phyloP scores from a whole-genome alignment of 2,113 vertebrate species.

The Scalopus aquaticus region DNA sequence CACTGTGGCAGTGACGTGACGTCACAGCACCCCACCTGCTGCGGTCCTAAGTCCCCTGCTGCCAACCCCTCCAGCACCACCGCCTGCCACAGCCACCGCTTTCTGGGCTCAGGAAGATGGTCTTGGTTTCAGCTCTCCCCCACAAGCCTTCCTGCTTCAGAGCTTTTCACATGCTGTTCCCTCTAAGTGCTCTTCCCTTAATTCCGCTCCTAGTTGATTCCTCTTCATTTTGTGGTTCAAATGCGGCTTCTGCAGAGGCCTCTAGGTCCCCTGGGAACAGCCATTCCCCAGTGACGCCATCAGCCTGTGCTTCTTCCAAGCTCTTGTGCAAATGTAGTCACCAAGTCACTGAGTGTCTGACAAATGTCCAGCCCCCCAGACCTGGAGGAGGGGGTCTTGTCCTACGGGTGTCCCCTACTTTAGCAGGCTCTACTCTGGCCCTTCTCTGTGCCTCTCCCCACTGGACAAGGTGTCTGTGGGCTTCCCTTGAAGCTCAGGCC shows the following conservation, averaged over 20 bases:
- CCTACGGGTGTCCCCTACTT: background rate
- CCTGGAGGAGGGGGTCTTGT: background rate
- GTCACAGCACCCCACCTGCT: background rate
- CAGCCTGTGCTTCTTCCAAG: background rate
- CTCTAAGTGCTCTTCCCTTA: background rate
- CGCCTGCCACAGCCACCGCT: background rate
- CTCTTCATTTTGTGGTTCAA: background rate
- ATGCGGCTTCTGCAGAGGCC: background rate
- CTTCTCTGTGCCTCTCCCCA: background rate
- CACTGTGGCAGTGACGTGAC: background rate
- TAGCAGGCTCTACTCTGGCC: background rate
- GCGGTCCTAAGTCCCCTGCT: background rate
- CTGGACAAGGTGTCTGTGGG: background rate
- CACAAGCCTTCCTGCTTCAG: background rate
- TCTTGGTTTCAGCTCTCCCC: background rate
- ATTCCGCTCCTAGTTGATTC: background rate
- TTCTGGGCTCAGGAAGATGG: background rate
- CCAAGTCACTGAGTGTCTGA: background rate
- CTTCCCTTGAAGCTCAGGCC: background rate
- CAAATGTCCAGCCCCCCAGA: background rate
- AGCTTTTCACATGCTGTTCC: background rate
- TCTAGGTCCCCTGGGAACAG: background rate
- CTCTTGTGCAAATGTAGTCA: no score
- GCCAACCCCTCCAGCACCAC: background rate
- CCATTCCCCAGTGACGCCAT: background rate